A percentile compares a stretch with the other conserved stretches of the same genome.
phyloP scores from a whole-genome alignment of 1,140 invertebrate species.

The Onthophagus taurus region DNA sequence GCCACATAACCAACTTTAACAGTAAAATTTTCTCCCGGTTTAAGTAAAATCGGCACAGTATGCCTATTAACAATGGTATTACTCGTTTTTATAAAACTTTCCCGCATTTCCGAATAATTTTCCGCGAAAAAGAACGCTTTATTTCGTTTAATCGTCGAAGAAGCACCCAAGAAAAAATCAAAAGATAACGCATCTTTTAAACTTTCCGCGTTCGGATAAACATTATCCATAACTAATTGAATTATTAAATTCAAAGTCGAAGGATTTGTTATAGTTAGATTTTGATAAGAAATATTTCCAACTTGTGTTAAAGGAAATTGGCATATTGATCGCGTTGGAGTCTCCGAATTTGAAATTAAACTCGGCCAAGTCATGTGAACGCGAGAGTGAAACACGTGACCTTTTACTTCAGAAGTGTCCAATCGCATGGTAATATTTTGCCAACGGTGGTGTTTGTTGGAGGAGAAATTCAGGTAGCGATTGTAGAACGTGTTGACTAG shows the following conservation, averaged over 20 bases:
- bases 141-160: neutral
- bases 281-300: constrained; percentile 60
- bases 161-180: constrained; percentile 22
- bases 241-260: constrained; percentile 48
- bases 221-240: constrained; percentile 52
- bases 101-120: constrained; percentile 13
- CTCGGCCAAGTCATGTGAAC: constrained; percentile 68
- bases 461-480: constrained; percentile 45
- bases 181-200: constrained; percentile 43
- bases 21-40: constrained; percentile 39
- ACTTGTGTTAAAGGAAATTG: constrained; percentile 75
- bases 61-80: constrained; percentile 20
- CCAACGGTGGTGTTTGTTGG: constrained; percentile 38
- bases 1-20: constrained; percentile 36
- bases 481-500: constrained; percentile 48
- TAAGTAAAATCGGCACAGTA: constrained; percentile 36
- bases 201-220: constrained; percentile 43
- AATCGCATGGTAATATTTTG: constrained; percentile 65
- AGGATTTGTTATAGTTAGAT: constrained; percentile 53
- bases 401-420: constrained; percentile 65
- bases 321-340: constrained; percentile 43
- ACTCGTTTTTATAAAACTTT: constrained; percentile 21
- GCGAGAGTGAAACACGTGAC: constrained; percentile 59
- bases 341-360: constrained; percentile 35
- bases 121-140: constrained; percentile 28